Percentiles rank a stretch among this genome's conserved stretches.
Evolutionary conservation across 2,797 vertebrate species (phyloP).

Genomic region (Coregonus sp.): DNA sequence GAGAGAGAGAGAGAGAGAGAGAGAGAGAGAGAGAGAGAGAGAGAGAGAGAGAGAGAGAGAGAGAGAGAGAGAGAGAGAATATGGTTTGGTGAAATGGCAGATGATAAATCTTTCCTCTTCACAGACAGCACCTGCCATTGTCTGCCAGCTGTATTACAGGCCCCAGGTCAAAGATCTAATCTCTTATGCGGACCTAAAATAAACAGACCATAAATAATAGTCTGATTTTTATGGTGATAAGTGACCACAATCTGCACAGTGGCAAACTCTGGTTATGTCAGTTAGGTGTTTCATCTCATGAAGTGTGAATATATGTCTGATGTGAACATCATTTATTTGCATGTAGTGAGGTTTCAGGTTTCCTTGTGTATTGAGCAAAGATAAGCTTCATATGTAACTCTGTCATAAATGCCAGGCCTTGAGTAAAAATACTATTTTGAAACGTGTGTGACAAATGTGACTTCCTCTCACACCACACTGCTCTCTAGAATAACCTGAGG

Average conservation of each 20-base stretch:
- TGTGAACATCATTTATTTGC: neutral
- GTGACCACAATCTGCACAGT: constrained; percentile 8
- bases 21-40: no score
- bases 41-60: no score
- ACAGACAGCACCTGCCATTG: constrained; percentile 41
- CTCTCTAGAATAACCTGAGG: neutral
- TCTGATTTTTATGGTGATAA: constrained; percentile 27
- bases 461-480: neutral
- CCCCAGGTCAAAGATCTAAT: constrained; percentile 29
- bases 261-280: neutral
- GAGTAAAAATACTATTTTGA: neutral
- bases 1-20: no score
- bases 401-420: neutral
- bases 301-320: constrained; percentile 1
- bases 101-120: constrained; percentile 50
- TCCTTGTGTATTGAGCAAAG: no score
- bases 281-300: neutral
- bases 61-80: neutral
- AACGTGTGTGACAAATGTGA: neutral
- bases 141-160: constrained; percentile 45
- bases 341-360: neutral
- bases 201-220: constrained; percentile 9
- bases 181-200: constrained; percentile 25
- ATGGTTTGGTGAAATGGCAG: constrained; percentile 25
- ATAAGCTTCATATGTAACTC: no score